Evolutionary conservation across 2,797 vertebrate genomes (phyloP), one percentile per base, ranked within the genome.

Genomic region (Spinus olivaceus): DNA sequence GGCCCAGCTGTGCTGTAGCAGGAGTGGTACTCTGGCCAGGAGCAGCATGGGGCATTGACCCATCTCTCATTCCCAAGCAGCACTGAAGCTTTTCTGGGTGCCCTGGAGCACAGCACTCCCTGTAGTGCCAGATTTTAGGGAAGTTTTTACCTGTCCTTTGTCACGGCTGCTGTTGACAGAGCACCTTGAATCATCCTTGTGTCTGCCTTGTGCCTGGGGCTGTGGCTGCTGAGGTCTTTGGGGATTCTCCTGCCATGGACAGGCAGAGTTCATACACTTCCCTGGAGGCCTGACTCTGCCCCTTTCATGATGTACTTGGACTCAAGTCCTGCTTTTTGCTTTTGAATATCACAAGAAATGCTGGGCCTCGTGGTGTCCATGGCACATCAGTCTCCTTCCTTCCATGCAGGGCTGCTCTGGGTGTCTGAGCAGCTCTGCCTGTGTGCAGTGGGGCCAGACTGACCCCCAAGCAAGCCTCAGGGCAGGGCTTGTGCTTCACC

Each of bases 1-100:
- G 32, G 27, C 14, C 50, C 19, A 69, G 19, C 22, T 5, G 6
- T 21, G 3, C 22, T 35, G 4, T 9, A 7, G 32, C 28, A 47
- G 47, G 15, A 35, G 13, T 11, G 6, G 17, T 77, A 46, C 20
- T 65, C 33, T 76, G 42, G 19, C 30, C 49, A 23, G 24, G 30
- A 30, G 7, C 37, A 67, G 10, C 0, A 0, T 0, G 2, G 30
- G 17, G 3, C n/a, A 14, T 9, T 51, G 70, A 44, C 24, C 16
- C 23, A 11, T 8, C 25, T 81, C 65, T 83, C 27, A 3, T 35
- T 81, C 21, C 53, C 33, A 33, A 41, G 21, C 10, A 6, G 25
- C 10, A 2, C 3, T 9, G 53, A 30, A 39, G 8, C n/a, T 42
- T 67, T 28, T 35, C 17, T 47, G 32, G 47, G 41, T 67, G 27